phyloP scores from a whole-genome alignment of 2,113 vertebrate species.

The Colistium nudipinnis region DNA sequence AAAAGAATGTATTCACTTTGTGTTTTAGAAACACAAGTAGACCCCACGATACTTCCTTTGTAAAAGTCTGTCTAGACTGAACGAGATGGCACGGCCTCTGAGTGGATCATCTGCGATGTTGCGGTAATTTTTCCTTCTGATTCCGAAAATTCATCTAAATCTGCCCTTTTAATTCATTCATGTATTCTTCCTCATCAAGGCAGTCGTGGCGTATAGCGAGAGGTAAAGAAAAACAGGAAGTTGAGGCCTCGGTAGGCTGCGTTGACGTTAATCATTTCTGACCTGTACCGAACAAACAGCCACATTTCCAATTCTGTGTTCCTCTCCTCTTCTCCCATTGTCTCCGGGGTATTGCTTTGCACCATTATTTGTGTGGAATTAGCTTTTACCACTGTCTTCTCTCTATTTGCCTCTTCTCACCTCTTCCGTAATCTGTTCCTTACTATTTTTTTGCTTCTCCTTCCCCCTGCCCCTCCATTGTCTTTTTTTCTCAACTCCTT shows the following conservation, averaged over 20 bases:
- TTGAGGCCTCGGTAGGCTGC: conserved; percentile 26
- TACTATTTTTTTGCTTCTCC: conserved; percentile 1
- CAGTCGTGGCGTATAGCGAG: not conserved
- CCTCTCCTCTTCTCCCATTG: conserved; percentile 37
- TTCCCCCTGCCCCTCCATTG: not conserved
- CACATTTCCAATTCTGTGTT: conserved; percentile 59
- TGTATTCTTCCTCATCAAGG: conserved; percentile 12
- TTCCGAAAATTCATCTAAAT: conserved; percentile 20
- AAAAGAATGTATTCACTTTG: conserved; percentile 39
- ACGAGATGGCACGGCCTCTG: not conserved
- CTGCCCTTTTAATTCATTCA: conserved; percentile 25
- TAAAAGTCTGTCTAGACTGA: conserved; percentile 26
- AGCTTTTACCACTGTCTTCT: conserved; percentile 57
- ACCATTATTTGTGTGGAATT: conserved; percentile 66
- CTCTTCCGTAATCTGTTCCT: conserved; percentile 34
- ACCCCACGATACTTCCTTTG: conserved; percentile 19
- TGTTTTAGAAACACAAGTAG: conserved; percentile 41
- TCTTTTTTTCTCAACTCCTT: not conserved
- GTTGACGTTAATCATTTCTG: conserved; percentile 69
- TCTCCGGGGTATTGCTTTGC: conserved; percentile 51
- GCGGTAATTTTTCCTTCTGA: conserved; percentile 1
- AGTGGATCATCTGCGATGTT: conserved; percentile 18
- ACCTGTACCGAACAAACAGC: conserved; percentile 67
- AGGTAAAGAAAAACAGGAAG: not conserved
- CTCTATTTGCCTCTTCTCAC: conserved; percentile 27